Evolutionary conservation across 2,888 invertebrate species (phyloP).

Genomic region (Acheta domesticus): DNA sequence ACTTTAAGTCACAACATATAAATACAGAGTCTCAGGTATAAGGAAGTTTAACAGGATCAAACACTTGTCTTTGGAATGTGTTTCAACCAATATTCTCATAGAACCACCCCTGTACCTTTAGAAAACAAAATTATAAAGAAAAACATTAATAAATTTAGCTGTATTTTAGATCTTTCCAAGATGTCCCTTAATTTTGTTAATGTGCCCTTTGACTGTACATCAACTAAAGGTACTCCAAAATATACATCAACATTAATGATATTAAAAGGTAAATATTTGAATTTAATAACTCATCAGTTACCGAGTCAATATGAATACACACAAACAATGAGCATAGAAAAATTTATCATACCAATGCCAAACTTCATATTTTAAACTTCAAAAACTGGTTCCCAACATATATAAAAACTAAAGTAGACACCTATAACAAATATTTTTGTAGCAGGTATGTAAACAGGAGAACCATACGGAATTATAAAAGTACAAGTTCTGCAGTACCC

Average conservation of each 20-base stretch:
- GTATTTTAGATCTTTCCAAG: constrained; percentile 10
- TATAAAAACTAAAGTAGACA: neutral
- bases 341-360: neutral
- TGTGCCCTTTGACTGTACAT: neutral
- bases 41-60: constrained; percentile 32
- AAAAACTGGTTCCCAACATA: neutral
- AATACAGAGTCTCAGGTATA: constrained; percentile 37
- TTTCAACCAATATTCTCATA: constrained; percentile 26
- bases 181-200: neutral
- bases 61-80: constrained; percentile 43
- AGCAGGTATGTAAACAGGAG: neutral
- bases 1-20: constrained; percentile 51
- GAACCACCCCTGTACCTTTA: constrained; percentile 8
- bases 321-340: neutral
- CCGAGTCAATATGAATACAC: neutral
- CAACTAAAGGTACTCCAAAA: neutral
- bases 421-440: neutral
- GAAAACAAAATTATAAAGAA: neutral
- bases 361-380: constrained; percentile 3
- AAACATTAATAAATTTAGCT: neutral
- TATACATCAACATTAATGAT: neutral
- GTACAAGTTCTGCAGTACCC: neutral
- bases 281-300: neutral
- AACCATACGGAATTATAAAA: neutral
- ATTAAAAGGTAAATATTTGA: too few relatives aligned